These are phyloP conservation scores for Autographa pulchrina DNA, from an alignment of 2,888 invertebrate genomes.

Conservation along the genomic window DNA sequence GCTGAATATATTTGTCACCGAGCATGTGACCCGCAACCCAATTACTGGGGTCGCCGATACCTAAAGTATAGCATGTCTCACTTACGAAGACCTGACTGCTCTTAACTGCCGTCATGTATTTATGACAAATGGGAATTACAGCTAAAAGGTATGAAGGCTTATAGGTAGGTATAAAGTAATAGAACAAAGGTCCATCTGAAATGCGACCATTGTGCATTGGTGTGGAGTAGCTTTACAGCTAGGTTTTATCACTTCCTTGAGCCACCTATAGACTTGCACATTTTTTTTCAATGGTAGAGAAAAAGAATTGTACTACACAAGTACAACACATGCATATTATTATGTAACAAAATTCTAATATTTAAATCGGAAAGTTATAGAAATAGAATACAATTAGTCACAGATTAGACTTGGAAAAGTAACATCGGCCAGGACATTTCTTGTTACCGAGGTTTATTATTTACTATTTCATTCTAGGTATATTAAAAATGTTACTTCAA, in stretches of 20 bases:
- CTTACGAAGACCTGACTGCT: not conserved
- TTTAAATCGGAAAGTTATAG: not conserved
- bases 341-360: not conserved
- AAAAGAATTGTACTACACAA: too few relatives aligned
- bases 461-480: not conserved
- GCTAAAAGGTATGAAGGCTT: not conserved
- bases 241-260: not conserved
- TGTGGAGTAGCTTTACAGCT: not conserved
- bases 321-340: not conserved
- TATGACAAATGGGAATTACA: not conserved
- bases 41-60: not conserved
- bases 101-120: not conserved
- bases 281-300: too few relatives aligned
- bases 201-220: too few relatives aligned
- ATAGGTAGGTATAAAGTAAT: not conserved
- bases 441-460: not conserved
- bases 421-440: not conserved
- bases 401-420: not conserved
- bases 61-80: conserved; percentile 4
- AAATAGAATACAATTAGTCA: not conserved
- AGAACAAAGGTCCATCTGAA: not conserved
- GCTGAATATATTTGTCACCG: conserved; percentile 1
- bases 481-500: not conserved
- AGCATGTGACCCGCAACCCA: conserved; percentile 2
- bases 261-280: too few relatives aligned